Evolutionary conservation across 2,113 vertebrate genomes (phyloP).

Genomic region (Crypturellus undulatus): DNA sequence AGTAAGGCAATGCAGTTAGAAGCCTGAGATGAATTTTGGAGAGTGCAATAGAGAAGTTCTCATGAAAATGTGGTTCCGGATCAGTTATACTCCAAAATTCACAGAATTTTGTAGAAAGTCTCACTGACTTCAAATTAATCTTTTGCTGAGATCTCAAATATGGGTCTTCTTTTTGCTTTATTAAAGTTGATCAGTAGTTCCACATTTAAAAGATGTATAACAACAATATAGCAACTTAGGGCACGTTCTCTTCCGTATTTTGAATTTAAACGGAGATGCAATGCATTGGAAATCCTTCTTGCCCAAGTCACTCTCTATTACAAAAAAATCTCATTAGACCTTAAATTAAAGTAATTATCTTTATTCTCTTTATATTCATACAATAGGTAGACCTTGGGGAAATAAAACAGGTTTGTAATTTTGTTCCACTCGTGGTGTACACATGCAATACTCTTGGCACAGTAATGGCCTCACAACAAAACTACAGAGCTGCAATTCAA

Average conservation of each 20-base stretch:
- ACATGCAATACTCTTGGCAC: neutral
- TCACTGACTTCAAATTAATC: neutral
- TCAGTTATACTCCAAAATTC: neutral
- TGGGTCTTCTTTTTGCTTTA: neutral
- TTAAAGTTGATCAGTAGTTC: slow-evolving; percentile 7
- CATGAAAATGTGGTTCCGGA: neutral
- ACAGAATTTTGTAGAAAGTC: neutral
- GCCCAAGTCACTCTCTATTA: neutral
- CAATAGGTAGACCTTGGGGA: slow-evolving; percentile 33
- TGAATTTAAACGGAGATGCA: slow-evolving; percentile 46
- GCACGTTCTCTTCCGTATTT: neutral
- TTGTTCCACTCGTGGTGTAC: neutral
- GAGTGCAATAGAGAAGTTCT: neutral
- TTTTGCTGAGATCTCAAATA: neutral
- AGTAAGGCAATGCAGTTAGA: neutral
- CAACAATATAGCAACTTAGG: neutral
- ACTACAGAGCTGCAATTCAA: neutral
- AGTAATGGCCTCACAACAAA: neutral
- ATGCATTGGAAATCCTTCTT: slow-evolving; percentile 30
- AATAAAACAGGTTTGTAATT: slow-evolving; percentile 49
- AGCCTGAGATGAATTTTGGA: neutral
- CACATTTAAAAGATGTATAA: neutral
- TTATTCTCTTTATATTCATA: slow-evolving; percentile 16
- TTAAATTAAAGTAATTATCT: slow-evolving; percentile 66
- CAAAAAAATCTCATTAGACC: slow-evolving; percentile 1